These are phyloP conservation scores for Cremastobaeus sp. DNA, from an alignment of 2,888 invertebrate species.

Conservation along the genomic window DNA sequence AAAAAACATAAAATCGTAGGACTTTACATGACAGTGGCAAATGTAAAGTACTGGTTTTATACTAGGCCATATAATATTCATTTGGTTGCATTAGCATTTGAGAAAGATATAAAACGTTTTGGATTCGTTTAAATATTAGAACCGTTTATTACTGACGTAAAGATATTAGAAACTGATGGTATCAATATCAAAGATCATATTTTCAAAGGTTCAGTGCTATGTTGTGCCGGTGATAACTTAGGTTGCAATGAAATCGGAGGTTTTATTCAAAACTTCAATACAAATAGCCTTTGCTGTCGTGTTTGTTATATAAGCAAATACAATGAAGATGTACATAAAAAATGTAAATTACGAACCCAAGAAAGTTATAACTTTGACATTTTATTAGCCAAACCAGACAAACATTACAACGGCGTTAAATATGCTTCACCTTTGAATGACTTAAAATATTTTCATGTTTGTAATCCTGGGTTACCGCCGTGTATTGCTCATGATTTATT, in stretches of 20 bases:
- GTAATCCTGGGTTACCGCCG: conserved; percentile 45
- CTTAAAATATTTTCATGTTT: conserved; percentile 65
- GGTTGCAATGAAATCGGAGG: conserved; percentile 43
- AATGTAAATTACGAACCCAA: conserved; percentile 10
- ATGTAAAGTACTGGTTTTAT: conserved; percentile 20
- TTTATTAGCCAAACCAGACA: conserved; percentile 11
- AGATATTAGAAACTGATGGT: conserved; percentile 48
- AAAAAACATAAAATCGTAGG: conserved; percentile 24
- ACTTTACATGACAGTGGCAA: conserved; percentile 16
- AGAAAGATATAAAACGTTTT: conserved; percentile 45
- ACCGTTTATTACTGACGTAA: conserved; percentile 48
- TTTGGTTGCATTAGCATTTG: conserved; percentile 26
- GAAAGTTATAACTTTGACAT: conserved; percentile 12
- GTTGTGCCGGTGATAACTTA: conserved; percentile 26
- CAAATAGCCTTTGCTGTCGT: conserved; percentile 16
- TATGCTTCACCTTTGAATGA: conserved; percentile 64
- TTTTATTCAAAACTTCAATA: conserved; percentile 61
- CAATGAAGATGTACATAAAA: conserved; percentile 12
- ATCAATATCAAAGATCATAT: conserved; percentile 8
- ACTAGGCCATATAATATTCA: conserved; percentile 10
- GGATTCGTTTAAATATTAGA: conserved; percentile 46
- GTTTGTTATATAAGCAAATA: conserved; percentile 28
- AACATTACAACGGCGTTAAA: neutral
- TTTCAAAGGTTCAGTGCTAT: conserved; percentile 20
- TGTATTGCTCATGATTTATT: conserved; percentile 67